phyloP scores from a whole-genome alignment of 2,888 invertebrate genomes.

The Sphaerolaimus hirsutus region DNA sequence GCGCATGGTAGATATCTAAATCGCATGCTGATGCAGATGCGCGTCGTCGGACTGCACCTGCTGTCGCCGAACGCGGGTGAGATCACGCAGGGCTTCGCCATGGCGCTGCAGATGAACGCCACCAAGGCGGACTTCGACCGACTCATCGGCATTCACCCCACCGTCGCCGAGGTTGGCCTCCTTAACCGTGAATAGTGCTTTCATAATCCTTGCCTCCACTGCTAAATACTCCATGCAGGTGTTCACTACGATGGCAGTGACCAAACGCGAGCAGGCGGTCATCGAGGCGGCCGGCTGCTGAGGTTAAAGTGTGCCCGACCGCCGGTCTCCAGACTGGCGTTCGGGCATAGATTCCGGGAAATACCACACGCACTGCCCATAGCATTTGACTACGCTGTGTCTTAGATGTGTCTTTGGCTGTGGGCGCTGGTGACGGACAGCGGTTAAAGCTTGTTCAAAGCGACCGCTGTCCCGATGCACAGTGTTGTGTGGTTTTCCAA shows the following conservation, averaged over 20 bases:
- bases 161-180: slow-evolving; percentile 33
- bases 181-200: not conserved
- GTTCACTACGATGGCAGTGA: slow-evolving; percentile 1
- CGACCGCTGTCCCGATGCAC: no score
- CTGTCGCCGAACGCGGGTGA: slow-evolving; percentile 40
- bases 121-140: slow-evolving; percentile 35
- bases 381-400: no score
- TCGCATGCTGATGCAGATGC: slow-evolving; percentile 23
- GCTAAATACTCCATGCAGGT: slow-evolving; percentile 4
- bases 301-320: not conserved
- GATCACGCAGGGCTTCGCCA: slow-evolving; percentile 38
- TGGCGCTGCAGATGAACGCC: slow-evolving; percentile 34
- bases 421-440: no score
- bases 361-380: no score
- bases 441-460: no score
- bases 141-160: slow-evolving; percentile 40
- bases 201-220: not conserved
- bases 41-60: slow-evolving; percentile 36
- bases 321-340: no score
- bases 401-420: no score
- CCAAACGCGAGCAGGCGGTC: slow-evolving; percentile 1
- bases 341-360: no score
- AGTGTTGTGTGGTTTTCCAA: no score
- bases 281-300: slow-evolving; percentile 1
- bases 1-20: no score